Base-by-base conservation (phyloP, 92 coral and sea anemone species). In the Meandrina meandrites region DNA sequence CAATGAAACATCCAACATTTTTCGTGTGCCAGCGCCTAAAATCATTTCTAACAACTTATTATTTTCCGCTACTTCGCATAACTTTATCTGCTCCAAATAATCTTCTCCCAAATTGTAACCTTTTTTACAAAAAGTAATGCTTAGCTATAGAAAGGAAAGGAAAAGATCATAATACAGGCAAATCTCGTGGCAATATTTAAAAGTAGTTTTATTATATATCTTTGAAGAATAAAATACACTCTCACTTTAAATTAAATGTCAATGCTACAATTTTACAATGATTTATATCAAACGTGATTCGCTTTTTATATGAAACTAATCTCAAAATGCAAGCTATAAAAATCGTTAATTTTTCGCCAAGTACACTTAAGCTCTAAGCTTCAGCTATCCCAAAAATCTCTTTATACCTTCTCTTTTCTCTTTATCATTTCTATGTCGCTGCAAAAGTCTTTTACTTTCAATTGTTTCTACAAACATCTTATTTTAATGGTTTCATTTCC, bases 211-310 rank as follows among this genome's bases (percentile, higher is more conserved):
- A 79, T 79, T 79, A 79, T 27, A 45, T 79, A 15, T 79, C 68
- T 54, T 32, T 79, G 53, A 54, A 79, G 66, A 18, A 79, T 47
- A 76, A 76, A 79, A 79, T 54, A 51, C 68, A 79, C 81, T 78
- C 81, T n/a, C 24, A 30, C 45, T 50, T 27, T 78, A 40, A 14
- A 2, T 30, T 12, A 78, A 78, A 78, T 51, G 81, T 30, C 18
- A 53, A 31, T 50, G 37, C 40, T 28, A 78, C 14, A 56, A 47
- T 18, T 69, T 4, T 56, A 21, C 69, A 28, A 79, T 79, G 69
- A 35, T 35, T 32, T 19, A 31, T 78, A 78, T 28, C 24, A 78
- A 78, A 51, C 35, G 40, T 53, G 28, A 31, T 34, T 10, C 42
- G 13, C 67, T 79, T 32, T 79, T 31, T 53, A 19, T 7, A 54